Base-by-base conservation (phyloP, 2,888 invertebrate species). In the Dicyrtoma fusca region DNA sequence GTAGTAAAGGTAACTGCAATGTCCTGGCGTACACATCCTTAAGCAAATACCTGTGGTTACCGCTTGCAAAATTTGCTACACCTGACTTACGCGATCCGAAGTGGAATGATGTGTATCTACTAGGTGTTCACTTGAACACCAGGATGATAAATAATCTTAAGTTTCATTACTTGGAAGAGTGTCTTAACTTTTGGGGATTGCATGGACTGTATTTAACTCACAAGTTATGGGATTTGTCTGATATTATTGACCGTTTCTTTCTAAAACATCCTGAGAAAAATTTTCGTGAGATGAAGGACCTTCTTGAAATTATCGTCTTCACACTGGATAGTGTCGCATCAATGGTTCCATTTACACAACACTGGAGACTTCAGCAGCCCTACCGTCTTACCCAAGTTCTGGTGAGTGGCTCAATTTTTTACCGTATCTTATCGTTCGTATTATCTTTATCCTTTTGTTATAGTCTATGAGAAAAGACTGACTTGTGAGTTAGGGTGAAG, bases 171-270 rank as follows among this genome's bases (percentile, higher is more conserved):
- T 62, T 80, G 19, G 78, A 77, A 44, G 76, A 78, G 53, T 74
- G 74, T 42, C 55, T 80, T 1, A 77, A 76, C 63, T 79, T 78
- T 49, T 80, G 80, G 79, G 77, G 75, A 19, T 51, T 74, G 5
- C 76, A 78, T 49, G 74, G 75, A 10, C 49, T 25, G 1, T 76
- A 59, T 53, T 45, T 79, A 14, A 68, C 74, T 17, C 73, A 75
- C 6, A 76, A 75, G 45, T 55, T 80, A 23, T 74, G 69, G 44
- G 47, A 70, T 17, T 71, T 79, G 59, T 55, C 74, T 14, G 78
- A 77, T 57, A 68, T 80, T 23, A 75, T 75, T 13, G 75, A 77
- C 51, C 69, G 71, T 11, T 77, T 75, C 64, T 73, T 74, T n/a
- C 51, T 74, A 23, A 72, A 75, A 21, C 72, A 75, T 21, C 75